These are phyloP conservation scores for Ferdinandea cuprea DNA, from an alignment of 2,888 invertebrate genomes.

Conservation along the genomic window DNA sequence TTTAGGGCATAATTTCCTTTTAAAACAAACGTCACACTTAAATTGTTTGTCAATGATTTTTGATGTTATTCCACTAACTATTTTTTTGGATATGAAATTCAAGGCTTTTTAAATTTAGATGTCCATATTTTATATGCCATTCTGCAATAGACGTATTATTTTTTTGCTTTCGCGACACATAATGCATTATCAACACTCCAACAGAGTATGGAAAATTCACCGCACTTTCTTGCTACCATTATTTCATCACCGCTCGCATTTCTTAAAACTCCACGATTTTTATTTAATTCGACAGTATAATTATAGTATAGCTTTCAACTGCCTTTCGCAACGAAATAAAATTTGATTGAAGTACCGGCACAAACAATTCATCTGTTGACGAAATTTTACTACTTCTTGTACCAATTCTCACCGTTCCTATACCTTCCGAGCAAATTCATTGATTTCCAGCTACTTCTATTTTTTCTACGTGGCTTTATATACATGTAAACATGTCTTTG, in stretches of 20 bases:
- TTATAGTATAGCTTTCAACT: constrained; percentile 23
- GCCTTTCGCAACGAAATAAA: constrained; percentile 42
- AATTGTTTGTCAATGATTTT: neutral
- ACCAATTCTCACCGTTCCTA: neutral
- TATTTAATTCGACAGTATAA: constrained; percentile 1
- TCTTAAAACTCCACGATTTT: neutral
- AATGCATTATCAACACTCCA: neutral
- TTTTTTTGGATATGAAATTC: neutral
- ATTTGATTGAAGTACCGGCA: constrained; percentile 41
- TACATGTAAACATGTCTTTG: neutral
- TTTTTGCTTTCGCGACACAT: constrained; percentile 4
- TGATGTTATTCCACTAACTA: constrained; percentile 6
- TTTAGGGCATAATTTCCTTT: constrained; percentile 1
- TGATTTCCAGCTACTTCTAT: neutral
- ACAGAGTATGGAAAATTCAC: constrained; percentile 8
- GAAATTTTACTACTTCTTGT: constrained; percentile 4
- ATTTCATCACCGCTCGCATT: constrained; percentile 5
- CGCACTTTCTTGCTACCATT: constrained; percentile 2
- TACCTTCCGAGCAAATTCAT: constrained; percentile 15
- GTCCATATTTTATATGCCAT: constrained; percentile 41
- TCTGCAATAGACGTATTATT: neutral
- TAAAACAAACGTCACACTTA: constrained; percentile 23
- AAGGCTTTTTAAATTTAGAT: constrained; percentile 39
- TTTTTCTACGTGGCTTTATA: constrained; percentile 15
- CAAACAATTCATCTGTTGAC: constrained; percentile 35